Conservation (phyloP, 2,888 invertebrate species). For the Dysmachus trigonus region DNA sequence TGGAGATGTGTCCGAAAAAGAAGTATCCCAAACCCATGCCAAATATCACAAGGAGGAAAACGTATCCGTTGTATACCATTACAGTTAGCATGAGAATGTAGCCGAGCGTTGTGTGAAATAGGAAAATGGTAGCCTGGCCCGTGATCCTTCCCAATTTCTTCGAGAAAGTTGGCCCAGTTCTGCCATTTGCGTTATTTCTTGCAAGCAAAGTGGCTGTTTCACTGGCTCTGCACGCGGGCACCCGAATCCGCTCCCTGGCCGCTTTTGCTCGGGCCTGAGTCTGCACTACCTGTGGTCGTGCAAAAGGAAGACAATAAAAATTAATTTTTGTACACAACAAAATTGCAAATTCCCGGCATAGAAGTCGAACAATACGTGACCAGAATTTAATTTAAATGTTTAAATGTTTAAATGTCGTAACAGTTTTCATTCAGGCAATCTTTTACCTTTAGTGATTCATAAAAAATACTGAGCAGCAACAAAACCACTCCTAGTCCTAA, state of each 20-base stretch:
- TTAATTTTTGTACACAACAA: not conserved
- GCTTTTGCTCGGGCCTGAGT: slow-evolving; percentile 52
- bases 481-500: slow-evolving; percentile 70
- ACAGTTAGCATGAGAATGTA: slow-evolving; percentile 78
- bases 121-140: slow-evolving; percentile 52
- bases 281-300: slow-evolving; percentile 52
- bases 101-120: slow-evolving; percentile 68
- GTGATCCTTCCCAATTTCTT: slow-evolving; percentile 46
- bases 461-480: slow-evolving; percentile 69
- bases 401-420: too few species aligned
- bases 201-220: slow-evolving; percentile 51
- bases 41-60: slow-evolving; percentile 71
- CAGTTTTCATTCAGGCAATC: not conserved
- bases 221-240: slow-evolving; percentile 51
- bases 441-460: slow-evolving; percentile 69
- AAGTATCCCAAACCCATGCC: slow-evolving; percentile 72
- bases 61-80: slow-evolving; percentile 78
- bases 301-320: not conserved
- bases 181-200: not conserved
- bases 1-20: slow-evolving; percentile 67
- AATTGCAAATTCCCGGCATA: not conserved
- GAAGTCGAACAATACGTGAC: not conserved
- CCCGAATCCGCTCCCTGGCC: slow-evolving; percentile 52
- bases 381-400: not conserved
- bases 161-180: slow-evolving; percentile 21